Base-by-base conservation (phyloP, 2,797 vertebrate genomes). In the Eulemur albifrons region DNA sequence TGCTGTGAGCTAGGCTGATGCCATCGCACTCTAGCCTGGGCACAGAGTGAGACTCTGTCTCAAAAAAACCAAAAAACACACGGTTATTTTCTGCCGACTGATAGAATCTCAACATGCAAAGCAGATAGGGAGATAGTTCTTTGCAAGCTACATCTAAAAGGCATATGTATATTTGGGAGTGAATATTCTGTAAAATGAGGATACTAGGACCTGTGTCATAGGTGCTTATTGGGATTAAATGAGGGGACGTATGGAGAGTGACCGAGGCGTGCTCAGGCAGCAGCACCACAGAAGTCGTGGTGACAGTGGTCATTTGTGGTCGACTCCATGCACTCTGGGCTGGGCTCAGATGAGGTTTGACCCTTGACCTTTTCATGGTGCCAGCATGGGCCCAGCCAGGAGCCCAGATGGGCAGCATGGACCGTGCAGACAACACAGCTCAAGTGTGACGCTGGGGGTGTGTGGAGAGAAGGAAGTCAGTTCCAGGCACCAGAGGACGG, bases 201-300 rank as follows among this genome's bases (percentile, higher is more conserved):
- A 77, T 15, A 32, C 38, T 8, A 25, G 35, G 57, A 30, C 38
- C 23, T 12, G 45, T 11, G 69, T 32, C 77, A 17, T 0, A 4
- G 32, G 9, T 11, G 27, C 75, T 30, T 21, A 21, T n/a, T 1
- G 12, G 50, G 59, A 63, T 18, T 52, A 69, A 81, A 43, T 1
- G 7, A 27, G 40, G 77, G 69, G 35, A 13, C 0, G 1, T 21
- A 6, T 11, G 67, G 52, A 32, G 30, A 50, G 30, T 9, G 61
- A 27, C 38, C 10, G 2, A 45, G 61, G 30, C 4, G 8, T 9
- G 35, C 35, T 63, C 17, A 32, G 70, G 57, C 25, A 32, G 40
- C 35, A 45, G 59, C 2, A 0, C 70, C 32, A 40, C 1, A 21
- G 25, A 7, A 13, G 13, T 17, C 23, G 1, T 9, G n/a, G 65